Percentiles rank a stretch among this genome's conserved stretches.
Evolutionary conservation across 2,797 vertebrate genomes (phyloP).

Genomic region (Oryzias dopingdopingensis): DNA sequence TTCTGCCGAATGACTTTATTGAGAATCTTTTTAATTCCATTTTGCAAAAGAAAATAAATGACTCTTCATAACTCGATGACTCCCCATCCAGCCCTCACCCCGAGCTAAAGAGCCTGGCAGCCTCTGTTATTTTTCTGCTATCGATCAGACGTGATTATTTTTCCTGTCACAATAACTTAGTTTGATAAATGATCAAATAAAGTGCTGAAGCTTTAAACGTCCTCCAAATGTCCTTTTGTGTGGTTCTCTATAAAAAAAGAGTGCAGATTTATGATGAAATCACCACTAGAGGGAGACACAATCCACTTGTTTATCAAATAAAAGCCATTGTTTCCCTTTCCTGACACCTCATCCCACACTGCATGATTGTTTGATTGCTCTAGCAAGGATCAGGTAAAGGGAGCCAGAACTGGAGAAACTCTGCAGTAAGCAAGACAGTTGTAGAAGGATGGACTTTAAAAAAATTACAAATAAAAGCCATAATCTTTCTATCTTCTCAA

Average conservation of each 20-base stretch:
- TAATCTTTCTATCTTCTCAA: too few species aligned
- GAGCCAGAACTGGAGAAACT: too few species aligned
- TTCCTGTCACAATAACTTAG: constrained; percentile 36
- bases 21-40: too few species aligned
- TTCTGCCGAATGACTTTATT: too few species aligned
- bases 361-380: too few species aligned
- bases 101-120: not conserved
- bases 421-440: too few species aligned
- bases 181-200: constrained; percentile 53
- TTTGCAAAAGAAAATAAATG: too few species aligned
- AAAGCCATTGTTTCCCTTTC: too few species aligned
- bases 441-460: too few species aligned
- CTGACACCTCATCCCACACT: too few species aligned
- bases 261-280: constrained; percentile 4
- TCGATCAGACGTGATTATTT: constrained; percentile 40
- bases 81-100: not conserved
- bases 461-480: too few species aligned
- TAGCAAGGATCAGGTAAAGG: too few species aligned
- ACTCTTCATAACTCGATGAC: not conserved
- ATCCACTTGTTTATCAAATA: not conserved
- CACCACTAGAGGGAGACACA: constrained; percentile 40
- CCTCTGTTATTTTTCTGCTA: constrained; percentile 4
- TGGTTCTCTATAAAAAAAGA: constrained; percentile 5
- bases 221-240: constrained; percentile 66
- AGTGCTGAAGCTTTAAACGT: constrained; percentile 40